phyloP scores from a whole-genome alignment of 2,797 vertebrate genomes.

The Loris lydekkerianus region DNA sequence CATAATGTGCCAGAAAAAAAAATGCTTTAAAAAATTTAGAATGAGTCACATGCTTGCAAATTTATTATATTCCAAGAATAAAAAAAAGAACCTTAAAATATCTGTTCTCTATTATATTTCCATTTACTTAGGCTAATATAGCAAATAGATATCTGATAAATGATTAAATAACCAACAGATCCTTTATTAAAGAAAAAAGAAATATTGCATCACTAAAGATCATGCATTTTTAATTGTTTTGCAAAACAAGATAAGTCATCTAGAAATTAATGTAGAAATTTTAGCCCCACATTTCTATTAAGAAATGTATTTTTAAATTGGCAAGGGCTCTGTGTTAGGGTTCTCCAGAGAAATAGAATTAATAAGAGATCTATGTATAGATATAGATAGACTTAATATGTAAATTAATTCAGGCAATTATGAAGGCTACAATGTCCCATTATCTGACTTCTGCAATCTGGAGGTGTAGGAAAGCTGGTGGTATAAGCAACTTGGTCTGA shows the following conservation, averaged over 20 bases:
- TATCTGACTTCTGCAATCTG: neutral
- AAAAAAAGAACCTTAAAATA: neutral
- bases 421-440: neutral
- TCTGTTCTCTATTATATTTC: neutral
- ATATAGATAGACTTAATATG: neutral
- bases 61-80: neutral
- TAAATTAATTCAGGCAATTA: neutral
- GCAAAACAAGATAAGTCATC: neutral
- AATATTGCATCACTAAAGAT: neutral
- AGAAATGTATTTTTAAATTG: conserved; percentile 13
- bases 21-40: neutral
- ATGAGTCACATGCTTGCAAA: neutral
- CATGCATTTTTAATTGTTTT: neutral
- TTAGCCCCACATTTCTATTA: neutral
- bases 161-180: neutral
- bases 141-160: neutral
- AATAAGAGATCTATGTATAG: neutral
- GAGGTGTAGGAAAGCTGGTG: neutral
- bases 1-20: neutral
- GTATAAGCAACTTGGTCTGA: neutral
- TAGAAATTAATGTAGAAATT: conserved; percentile 24
- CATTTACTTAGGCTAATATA: neutral
- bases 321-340: neutral
- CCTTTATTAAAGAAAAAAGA: neutral
- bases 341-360: neutral